A percentile compares a stretch with the other conserved stretches of the same genome.
Conservation (phyloP, 1,140 invertebrate genomes). For the Drosophila novamexicana region DNA sequence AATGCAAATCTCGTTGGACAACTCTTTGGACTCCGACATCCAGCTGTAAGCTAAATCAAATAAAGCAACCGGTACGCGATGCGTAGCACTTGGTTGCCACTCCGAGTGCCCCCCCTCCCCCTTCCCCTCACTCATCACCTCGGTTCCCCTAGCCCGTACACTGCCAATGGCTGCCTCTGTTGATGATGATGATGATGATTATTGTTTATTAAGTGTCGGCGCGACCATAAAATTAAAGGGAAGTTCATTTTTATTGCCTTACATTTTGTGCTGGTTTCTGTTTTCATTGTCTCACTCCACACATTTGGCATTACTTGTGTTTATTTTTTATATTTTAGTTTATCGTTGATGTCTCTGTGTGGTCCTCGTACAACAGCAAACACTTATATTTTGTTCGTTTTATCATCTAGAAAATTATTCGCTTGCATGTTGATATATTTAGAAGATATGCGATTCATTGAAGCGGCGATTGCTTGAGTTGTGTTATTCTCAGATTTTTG, state of each 20-base stretch:
- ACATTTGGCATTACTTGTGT: conserved; percentile 32
- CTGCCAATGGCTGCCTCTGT: conserved; percentile 21
- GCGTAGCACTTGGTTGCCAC: conserved; percentile 46
- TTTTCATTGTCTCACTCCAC: conserved; percentile 29
- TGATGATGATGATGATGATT: conserved; percentile 47
- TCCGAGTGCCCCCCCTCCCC: not conserved
- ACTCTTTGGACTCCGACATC: conserved; percentile 38
- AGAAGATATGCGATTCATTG: not conserved
- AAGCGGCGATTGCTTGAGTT: conserved; percentile 15
- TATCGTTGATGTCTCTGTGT: conserved; percentile 47
- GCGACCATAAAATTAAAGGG: conserved; percentile 72
- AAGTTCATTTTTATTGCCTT: conserved; percentile 71
- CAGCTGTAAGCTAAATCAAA: conserved; percentile 3
- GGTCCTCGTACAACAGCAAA: conserved; percentile 26
- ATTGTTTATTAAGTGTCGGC: conserved; percentile 81
- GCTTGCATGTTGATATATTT: conserved; percentile 4
- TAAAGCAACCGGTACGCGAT: conserved; percentile 26
- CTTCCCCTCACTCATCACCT: too few relatives aligned
- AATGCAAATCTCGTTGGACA: conserved; percentile 77
- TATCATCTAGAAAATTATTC: conserved; percentile 16
- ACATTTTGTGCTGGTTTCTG: conserved; percentile 56
- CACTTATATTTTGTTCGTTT: conserved; percentile 7
- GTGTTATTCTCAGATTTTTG: not conserved
- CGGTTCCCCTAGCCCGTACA: not conserved
- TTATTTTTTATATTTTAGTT: conserved; percentile 15